Percentiles rank a stretch among this genome's conserved stretches.
Evolutionary conservation across 1,140 invertebrate species (phyloP).

Genomic region (Eubasilissa regina): DNA sequence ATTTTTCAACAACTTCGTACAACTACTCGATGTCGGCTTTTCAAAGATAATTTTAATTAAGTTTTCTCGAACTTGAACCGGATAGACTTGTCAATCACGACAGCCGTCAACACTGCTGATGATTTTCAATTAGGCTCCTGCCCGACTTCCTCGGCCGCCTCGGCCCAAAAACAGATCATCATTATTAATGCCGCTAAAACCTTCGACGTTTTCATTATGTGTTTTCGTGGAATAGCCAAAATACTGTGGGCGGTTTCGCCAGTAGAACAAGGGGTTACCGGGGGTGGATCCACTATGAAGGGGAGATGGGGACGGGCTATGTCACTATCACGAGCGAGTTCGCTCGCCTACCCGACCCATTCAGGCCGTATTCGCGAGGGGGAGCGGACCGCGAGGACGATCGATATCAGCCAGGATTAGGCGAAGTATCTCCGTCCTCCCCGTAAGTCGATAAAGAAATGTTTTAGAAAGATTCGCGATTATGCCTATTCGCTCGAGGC

Average conservation of each 20-base stretch:
- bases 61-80: too few species aligned
- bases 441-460: too few species aligned
- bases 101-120: neutral
- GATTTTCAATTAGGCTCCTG: neutral
- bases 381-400: neutral
- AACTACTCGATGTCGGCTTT: too few species aligned
- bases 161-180: neutral
- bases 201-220: neutral
- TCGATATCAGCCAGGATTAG: slow-evolving; percentile 26
- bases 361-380: neutral
- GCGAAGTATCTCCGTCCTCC: neutral
- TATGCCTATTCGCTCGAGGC: too few species aligned
- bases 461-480: too few species aligned
- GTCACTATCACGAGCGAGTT: neutral
- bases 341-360: neutral
- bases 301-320: neutral
- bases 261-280: neutral
- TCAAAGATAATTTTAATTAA: too few species aligned
- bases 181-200: neutral
- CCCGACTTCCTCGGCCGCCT: neutral
- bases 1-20: too few species aligned
- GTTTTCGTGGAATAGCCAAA: neutral
- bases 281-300: neutral
- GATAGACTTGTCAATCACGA: too few species aligned
- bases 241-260: neutral